Base-by-base conservation (phyloP, 1,140 invertebrate species). In the Brachionus asplanchnoidis region DNA sequence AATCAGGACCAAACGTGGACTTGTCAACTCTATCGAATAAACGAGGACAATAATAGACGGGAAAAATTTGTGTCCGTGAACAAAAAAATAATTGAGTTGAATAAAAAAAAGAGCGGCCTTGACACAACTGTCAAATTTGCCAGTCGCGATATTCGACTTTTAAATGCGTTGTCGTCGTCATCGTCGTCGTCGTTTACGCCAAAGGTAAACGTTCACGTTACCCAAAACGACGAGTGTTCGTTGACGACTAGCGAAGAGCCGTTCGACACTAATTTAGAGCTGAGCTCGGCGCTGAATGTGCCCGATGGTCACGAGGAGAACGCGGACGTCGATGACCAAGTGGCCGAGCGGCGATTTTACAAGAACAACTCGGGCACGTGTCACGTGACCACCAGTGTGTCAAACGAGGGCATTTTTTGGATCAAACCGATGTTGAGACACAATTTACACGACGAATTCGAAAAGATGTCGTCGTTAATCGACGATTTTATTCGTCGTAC, bases 381-480 rank as follows among this genome's bases (percentile, higher is more conserved):
- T 77, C 26, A 50, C 32, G 73, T 77, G 20, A 77, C 73, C 14
- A 77, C 73, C 11, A 50, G 73, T 26, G 12, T 77, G 14, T 77
- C 73, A 1, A 50, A 17, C 17, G 17, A 77, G 20, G 73, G 73
- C 23, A 77, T 77, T 17, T 77, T 77, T 77, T 77, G 73, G 73
- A 77, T 77, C 12, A 77, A 36, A 14, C 73, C 73, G 12, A 17
- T 53, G 0, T 11, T 77, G 32, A 46, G 23, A 12, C 17, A 23
- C 9, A 26, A 50, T 50, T 26, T 77, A 12, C 26, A 28, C 12
- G 44, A 77, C 11, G 73, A 77, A 50, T 77, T 77, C 28, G 73
- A 77, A 11, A 28, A 46, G 1, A 14, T 77, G 42, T 77, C 73
- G 9, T 3, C 20, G 50, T 9, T 77, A 26, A 77, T 77, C 26